These are phyloP conservation scores for Motacilla alba DNA, from an alignment of 2,113 vertebrate species.

Conservation along the genomic window DNA sequence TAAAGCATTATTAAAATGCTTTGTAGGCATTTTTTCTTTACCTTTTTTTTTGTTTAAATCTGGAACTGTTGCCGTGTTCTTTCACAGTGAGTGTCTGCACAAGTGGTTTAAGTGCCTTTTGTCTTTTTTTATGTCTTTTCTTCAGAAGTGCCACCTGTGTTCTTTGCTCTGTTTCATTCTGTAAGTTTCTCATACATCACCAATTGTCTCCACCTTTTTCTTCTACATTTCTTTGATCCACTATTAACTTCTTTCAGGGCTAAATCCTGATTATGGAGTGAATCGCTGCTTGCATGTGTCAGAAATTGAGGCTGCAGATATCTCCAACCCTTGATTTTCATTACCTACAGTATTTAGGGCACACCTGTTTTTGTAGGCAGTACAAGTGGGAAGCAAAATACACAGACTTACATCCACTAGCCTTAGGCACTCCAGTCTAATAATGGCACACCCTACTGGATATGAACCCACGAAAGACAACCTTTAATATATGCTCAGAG, in stretches of 20 bases:
- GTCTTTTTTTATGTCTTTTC: not conserved
- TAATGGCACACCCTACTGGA: not conserved
- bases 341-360: not conserved
- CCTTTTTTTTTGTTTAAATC: not conserved
- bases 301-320: not conserved
- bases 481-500: not conserved
- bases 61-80: not conserved
- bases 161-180: not conserved
- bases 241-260: not conserved
- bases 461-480: not conserved
- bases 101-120: not conserved
- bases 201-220: not conserved
- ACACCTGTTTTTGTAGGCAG: not conserved
- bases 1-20: not conserved
- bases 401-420: not conserved
- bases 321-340: not conserved
- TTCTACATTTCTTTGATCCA: not conserved
- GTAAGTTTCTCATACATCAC: not conserved
- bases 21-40: not conserved
- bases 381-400: not conserved
- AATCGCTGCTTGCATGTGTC: fast-evolving
- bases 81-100: not conserved
- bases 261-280: not conserved
- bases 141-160: not conserved
- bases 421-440: not conserved